Evolutionary conservation across 2,888 invertebrate genomes (phyloP), one percentile per base, ranked within the genome.

Genomic region (Nasonia oneida): DNA sequence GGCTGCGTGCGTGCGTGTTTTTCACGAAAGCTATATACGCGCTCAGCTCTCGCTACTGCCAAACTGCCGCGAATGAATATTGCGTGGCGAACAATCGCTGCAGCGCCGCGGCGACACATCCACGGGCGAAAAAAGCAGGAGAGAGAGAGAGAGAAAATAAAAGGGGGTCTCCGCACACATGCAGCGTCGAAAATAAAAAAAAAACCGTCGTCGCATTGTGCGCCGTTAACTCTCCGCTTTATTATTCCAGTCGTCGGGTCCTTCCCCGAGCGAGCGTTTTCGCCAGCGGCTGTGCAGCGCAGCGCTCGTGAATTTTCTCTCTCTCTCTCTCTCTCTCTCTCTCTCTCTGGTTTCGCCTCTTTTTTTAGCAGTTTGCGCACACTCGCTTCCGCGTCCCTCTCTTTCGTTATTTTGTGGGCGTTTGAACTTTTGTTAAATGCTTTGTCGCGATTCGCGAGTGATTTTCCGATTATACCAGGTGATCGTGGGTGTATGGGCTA

Each of bases 161-260:
- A 12, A 33, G 64, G 78, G 29, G 78, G 23, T 33, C 50, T 47
- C 29, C 8, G 47, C 61, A 67, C 67, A 64, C 67, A 6, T 2
- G 29, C 23, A 29, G 57, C 33, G 79, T 33, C 12, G 70, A 57
- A 61, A 61, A 74, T 57, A 57, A 73, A 73, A 53, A 53, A 42
- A 74, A 87, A 23, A 23, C 23, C 15, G 71, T 15, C 61, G 39
- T 39, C n/a, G 82, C 77, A 83, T 83, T 83, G 83, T 83, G 29
- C 73, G 53, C 42, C 64, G 82, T 70, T 76, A 83, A 77, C 83
- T 83, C 83, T 61, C 57, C 73, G 83, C 78, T 83, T 83, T 83
- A 83, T 83, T 83, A 83, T 83, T 83, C 78, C 67, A 76, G 67
- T 70, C 76, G 74, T 74, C 74, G 73, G 78, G 64, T 81, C 76